phyloP scores from a whole-genome alignment of 2,113 vertebrate genomes.

The Rhinogobius similis region DNA sequence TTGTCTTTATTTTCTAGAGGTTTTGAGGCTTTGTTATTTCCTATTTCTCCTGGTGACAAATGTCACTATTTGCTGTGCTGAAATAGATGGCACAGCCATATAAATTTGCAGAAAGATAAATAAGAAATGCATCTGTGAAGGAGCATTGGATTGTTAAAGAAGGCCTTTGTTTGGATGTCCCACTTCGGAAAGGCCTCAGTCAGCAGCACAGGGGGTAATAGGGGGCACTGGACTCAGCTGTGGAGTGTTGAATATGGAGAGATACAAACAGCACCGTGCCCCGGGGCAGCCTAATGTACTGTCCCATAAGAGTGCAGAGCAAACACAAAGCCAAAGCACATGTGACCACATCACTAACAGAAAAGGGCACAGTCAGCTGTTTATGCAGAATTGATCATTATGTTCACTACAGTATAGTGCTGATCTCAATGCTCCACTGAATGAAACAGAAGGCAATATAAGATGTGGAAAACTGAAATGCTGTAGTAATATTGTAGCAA shows the following conservation, averaged over 20 bases:
- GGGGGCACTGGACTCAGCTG: constrained; percentile 37
- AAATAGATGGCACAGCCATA: background rate
- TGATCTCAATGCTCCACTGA: background rate
- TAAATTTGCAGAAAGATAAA: background rate
- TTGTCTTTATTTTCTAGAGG: background rate
- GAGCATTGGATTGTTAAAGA: constrained; percentile 57
- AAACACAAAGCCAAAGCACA: constrained; percentile 1
- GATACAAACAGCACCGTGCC: constrained; percentile 27
- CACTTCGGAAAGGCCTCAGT: constrained; percentile 53
- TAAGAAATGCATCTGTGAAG: constrained; percentile 33
- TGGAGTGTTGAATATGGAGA: constrained; percentile 27
- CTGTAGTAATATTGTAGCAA: background rate
- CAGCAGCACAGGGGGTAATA: constrained; percentile 72
- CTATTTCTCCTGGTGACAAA: too few relatives aligned
- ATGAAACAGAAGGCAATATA: background rate
- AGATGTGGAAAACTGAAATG: background rate
- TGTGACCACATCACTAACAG: background rate
- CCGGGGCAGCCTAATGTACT: constrained; percentile 18
- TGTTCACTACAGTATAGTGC: background rate
- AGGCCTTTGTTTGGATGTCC: constrained; percentile 44
- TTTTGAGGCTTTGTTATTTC: background rate
- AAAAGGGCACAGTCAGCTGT: background rate
- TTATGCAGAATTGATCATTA: background rate
- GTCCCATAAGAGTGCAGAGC: constrained; percentile 11
- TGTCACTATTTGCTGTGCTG: background rate